Base-by-base conservation (phyloP, 2,888 invertebrate genomes). In the Drosophila paranaensis region DNA sequence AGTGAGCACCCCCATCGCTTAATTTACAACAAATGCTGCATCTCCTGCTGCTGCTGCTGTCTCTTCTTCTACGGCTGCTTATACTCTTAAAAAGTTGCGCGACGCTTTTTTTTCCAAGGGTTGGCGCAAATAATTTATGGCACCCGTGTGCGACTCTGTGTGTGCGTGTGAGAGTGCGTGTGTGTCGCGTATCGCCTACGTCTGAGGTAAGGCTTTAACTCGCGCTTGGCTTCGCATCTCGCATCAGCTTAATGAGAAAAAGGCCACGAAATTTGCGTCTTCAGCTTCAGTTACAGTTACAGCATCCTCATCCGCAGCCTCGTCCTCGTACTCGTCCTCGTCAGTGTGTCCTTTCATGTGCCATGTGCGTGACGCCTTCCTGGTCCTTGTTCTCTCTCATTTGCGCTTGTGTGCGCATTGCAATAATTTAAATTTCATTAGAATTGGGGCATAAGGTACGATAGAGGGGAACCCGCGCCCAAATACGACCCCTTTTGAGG, bases 81-180 rank as follows among this genome's bases (percentile, higher is more conserved):
- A 53, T 77, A 65, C 72, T 71, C 69, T 64, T 30, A 71, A 87
- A 83, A 82, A 75, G 67, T 82, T 79, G 55, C 46, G 46, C 71
- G 63, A 73, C 70, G 79, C 45, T 60, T 83, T 81, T 57, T 77
- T 77, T 81, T 77, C 58, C 82, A 86, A 87, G 86, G 86, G 88
- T 87, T 84, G 89, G 72, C 71, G 54, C 86, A 80, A 73, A 84
- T 87, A 86, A 86, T 89, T 86, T 86, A 89, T 86, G 88, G 82
- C 76, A 74, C 89, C 86, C 86, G 85, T 74, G 86, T 89, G 89
- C 74, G 16, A 16, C 46, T 14, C 37, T 27, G n/a, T 57, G 35
- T 45, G 43, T 6, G 13, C 86, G 85, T 74, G 86, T 89, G 89
- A 74, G 16, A 16, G 37, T 14, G 14, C 45, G 27, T 46, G 25